Base-by-base conservation (phyloP, 2,797 vertebrate species). In the Coreius guichenoti region DNA sequence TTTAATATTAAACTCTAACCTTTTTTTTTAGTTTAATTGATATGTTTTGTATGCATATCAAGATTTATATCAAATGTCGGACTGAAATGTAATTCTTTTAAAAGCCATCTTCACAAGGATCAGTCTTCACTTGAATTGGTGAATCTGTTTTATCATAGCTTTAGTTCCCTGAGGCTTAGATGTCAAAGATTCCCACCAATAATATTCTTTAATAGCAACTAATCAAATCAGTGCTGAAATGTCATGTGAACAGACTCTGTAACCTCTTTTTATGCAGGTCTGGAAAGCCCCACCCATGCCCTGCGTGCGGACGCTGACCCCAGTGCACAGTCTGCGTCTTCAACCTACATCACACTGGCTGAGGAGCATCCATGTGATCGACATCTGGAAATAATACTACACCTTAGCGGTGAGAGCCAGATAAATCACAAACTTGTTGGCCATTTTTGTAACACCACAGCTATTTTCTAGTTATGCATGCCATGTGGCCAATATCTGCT, bases 271-370 rank as follows among this genome's bases (percentile, higher is more conserved):
- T 51, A 67, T 4, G 17, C 87, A 99, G 98, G 98, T 82, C 92
- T 99, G 91, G 98, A 99, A 91, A 99, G 98, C 87, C 97, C 97
- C 0, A 97, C 98, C 29, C 98, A 99, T 0, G 96, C 96, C 19
- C 92, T 99, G 86, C 95, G 97, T 86, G 98, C 97, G 0, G 98
- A 98, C 0, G 98, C 97, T 0, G 97, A 98, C 77, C 98, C 98
- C 21, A 95, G 96, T 54, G 98, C 98, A 89, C 96, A 95, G 89
- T 98, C 97, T 84, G 98, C 98, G 47, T 94, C 96, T 67, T 96
- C 96, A 39, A 96, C 97, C 58, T 97, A 97, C 75, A 97, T 99
- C 93, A 99, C 97, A 0, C 91, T 99, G 91, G 98, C 98, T 0
- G 97, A 99, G 92, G 95, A 96, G 84, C 97, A 99, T 92, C 89